Base-by-base conservation (phyloP, 2,888 invertebrate genomes). In the Phortica magna region DNA sequence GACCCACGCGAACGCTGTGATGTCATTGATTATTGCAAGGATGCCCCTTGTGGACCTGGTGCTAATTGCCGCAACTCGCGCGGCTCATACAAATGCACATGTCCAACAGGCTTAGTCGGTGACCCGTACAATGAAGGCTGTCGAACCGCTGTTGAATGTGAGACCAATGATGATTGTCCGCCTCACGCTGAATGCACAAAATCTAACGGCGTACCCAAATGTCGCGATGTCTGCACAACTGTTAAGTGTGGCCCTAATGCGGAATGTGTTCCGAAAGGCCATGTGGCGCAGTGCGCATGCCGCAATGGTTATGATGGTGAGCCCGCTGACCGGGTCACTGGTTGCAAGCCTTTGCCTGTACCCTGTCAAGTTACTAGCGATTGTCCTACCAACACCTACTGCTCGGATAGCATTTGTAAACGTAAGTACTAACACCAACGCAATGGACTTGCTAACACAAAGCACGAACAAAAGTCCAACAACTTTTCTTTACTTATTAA, bases 101-200 rank as follows among this genome's bases (percentile, higher is more conserved):
- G 98, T 89, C 95, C 96, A 3, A 91, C 93, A 7, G 96, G 96
- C 77, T 95, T 95, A 19, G 95, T 98, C 64, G 98, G 98, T 2
- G 96, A 98, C 92, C 95, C 98, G 2, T 96, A 96, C 87, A 95
- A 95, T 82, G 95, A 96, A 88, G 97, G 97, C 41, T 97, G 98
- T 85, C 94, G 94, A 77, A 93, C 95, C 78, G 95, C 97, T n/a
- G 95, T 95, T 43, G 97, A 97, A 92, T 98, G 98, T 90, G 93
- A 94, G 80, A 93, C 93, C 64, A 95, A 97, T 87, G 93, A 94
- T 76, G 97, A 97, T 89, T 98, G 98, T 89, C 97, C 97, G 6
- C 90, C 93, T 53, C 94, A 95, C 78, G 97, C 97, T 17, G 95
- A 95, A 88, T 98, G 97, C 89, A 94, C 95, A 22, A 93, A 94